Evolutionary conservation across 2,888 invertebrate genomes (phyloP).

Genomic region (Oligia strigilis): DNA sequence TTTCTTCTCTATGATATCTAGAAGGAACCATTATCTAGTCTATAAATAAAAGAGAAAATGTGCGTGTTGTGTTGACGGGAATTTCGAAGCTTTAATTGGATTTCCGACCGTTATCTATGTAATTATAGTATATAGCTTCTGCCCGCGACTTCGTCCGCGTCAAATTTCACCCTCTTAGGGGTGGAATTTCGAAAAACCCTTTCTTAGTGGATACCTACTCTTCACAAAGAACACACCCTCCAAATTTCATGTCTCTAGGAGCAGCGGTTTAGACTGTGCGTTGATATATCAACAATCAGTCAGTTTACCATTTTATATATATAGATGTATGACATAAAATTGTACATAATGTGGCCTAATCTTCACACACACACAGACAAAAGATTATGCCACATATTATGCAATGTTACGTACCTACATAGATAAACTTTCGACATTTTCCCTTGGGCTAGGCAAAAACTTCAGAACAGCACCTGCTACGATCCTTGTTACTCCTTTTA

Average conservation of each 20-base stretch:
- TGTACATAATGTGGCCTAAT: not conserved
- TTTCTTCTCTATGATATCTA: conserved; percentile 59
- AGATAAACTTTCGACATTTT: no score
- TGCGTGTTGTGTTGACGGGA: conserved; percentile 1
- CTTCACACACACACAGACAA: not conserved
- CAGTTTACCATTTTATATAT: no score
- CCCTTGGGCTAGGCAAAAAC: no score
- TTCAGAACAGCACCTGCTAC: not conserved
- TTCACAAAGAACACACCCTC: no score
- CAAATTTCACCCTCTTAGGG: no score
- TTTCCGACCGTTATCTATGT: not conserved
- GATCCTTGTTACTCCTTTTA: not conserved
- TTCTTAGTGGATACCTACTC: no score
- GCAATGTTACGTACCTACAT: not conserved
- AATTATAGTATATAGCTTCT: not conserved
- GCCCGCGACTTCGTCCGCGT: no score
- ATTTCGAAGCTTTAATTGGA: not conserved
- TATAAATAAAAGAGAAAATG: conserved; percentile 50
- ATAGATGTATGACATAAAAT: not conserved
- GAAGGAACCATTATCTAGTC: conserved; percentile 37
- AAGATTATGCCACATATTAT: not conserved
- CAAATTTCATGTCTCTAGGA: no score
- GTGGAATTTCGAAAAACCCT: no score
- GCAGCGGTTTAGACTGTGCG: no score
- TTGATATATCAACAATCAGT: no score